Conservation (phyloP, 2,888 invertebrate genomes). For the Balanococcus diminutus region DNA sequence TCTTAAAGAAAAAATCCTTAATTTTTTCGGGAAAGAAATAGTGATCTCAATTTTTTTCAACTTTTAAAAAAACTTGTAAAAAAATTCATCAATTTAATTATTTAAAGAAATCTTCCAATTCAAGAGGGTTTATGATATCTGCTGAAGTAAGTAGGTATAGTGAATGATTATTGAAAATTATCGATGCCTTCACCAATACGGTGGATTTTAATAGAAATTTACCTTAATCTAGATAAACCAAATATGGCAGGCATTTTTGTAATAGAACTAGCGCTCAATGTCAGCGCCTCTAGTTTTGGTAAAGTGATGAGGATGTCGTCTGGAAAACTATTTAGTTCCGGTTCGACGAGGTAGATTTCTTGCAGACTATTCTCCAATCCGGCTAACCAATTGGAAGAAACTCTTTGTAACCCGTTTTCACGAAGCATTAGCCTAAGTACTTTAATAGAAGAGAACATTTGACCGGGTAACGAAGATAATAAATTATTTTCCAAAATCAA, state of each 20-base stretch:
- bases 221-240: conserved; percentile 71
- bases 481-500: conserved; percentile 86
- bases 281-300: conserved; percentile 79
- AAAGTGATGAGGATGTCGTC: conserved; percentile 77
- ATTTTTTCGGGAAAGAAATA: too few species aligned
- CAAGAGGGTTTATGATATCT: too few species aligned
- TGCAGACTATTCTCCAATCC: conserved; percentile 77
- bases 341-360: conserved; percentile 85
- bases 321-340: conserved; percentile 78
- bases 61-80: too few species aligned
- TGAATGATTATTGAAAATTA: too few species aligned
- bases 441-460: conserved; percentile 76
- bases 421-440: conserved; percentile 81
- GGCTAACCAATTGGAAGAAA: conserved; percentile 81
- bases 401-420: conserved; percentile 80
- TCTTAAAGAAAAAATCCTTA: too few species aligned
- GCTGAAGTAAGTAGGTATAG: too few species aligned
- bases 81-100: too few species aligned
- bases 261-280: conserved; percentile 77
- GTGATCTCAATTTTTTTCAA: too few species aligned
- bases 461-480: conserved; percentile 82
- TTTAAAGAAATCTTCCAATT: too few species aligned
- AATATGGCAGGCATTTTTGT: conserved; percentile 77
- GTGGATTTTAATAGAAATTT: background rate
- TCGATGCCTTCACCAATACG: background rate